phyloP scores from a whole-genome alignment of 2,888 invertebrate species.

The Fragum sueziense region DNA sequence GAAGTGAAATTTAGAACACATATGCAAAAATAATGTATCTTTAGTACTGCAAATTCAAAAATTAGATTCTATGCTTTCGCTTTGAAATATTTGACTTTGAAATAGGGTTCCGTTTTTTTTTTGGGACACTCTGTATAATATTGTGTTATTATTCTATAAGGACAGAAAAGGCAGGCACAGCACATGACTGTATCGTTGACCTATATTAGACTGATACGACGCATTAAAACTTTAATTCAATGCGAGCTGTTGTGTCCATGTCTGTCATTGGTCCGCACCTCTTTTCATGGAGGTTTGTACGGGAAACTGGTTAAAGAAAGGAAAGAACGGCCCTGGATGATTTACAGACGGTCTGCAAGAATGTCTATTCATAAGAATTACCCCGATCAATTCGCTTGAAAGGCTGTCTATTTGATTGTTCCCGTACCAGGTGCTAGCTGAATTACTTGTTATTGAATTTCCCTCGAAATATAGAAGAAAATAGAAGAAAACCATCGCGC shows the following conservation, averaged over 20 bases:
- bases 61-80: too few relatives aligned
- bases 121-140: too few relatives aligned
- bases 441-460: conserved; percentile 38
- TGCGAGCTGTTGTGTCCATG: background rate
- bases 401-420: conserved; percentile 16
- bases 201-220: too few relatives aligned
- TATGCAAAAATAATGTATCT: too few relatives aligned
- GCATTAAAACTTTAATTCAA: too few relatives aligned
- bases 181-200: too few relatives aligned
- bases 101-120: too few relatives aligned
- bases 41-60: too few relatives aligned
- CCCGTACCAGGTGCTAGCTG: conserved; percentile 20
- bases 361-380: conserved; percentile 23
- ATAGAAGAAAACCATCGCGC: conserved; percentile 23
- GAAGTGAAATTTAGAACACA: too few relatives aligned
- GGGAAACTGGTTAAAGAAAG: conserved; percentile 5
- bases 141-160: too few relatives aligned
- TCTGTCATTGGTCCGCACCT: background rate
- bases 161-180: too few relatives aligned
- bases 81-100: too few relatives aligned
- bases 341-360: conserved; percentile 28
- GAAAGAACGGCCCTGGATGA: conserved; percentile 11
- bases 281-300: background rate
- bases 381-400: conserved; percentile 28
- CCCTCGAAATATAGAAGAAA: conserved; percentile 31